Base-by-base conservation (phyloP, 1,140 invertebrate genomes). In the Zophobas atratus region DNA sequence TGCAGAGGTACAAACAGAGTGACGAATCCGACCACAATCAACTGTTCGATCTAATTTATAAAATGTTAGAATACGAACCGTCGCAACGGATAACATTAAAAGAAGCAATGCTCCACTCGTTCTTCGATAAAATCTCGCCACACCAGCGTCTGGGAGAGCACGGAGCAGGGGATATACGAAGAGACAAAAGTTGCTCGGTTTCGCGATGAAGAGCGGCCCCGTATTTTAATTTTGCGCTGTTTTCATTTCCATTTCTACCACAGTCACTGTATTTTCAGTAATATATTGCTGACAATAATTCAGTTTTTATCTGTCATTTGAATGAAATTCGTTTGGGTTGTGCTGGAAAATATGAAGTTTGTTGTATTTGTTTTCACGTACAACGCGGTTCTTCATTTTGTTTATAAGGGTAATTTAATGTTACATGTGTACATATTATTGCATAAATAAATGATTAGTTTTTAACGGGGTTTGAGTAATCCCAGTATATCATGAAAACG, bases 21-120 rank as follows among this genome's bases (percentile, higher is more conserved):
- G 96, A 97, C 73, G 95, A 97, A 82, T 92, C 96, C 76, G 98
- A 99, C 81, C 96, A 99, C 86, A 91, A 93, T 75, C 92, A 97
- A 83, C 88, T 99, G 79, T 99, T 99, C 88, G 96, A 99, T 85
- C 88, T 99, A 78, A 95, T 99, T 79, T 91, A 93, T 80, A 92
- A 93, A 87, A 99, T 99, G 98, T 88, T 99, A 83, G 97, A 99
- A 77, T 99, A 99, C 87, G 97, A 99, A 84, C 98, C 98, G 34
- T 90, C 91, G 6, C 92, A 96, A 83, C 91, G 98, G 55, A 95
- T 99, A 80, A 94, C 94, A 70, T 88, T 99, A 77, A 91, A 92
- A 43, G 97, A 99, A 80, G 95, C 97, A 2, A 87, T 99, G 77
- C 88, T 91, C 38, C 98, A 99, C 90, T 94, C 95, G 33, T 99